phyloP scores from a whole-genome alignment of 2,113 vertebrate species.

The Cochlearius cochlearius region DNA sequence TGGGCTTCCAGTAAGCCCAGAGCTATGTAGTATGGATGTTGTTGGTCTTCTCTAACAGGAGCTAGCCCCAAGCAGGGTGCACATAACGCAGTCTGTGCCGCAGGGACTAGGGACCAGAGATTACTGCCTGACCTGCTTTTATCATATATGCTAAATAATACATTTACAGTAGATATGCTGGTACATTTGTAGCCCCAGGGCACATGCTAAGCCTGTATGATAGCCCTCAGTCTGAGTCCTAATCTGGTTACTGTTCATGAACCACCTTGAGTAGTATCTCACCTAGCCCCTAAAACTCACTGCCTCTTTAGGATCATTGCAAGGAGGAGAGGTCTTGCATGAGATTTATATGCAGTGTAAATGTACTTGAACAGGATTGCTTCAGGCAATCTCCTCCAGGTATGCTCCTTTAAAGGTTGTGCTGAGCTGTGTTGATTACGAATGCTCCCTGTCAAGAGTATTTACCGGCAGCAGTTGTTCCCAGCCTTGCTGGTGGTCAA shows the following conservation, averaged over 20 bases:
- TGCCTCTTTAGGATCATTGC: not conserved
- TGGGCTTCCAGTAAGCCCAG: not conserved
- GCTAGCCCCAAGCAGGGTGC: not conserved
- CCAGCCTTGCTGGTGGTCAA: not conserved
- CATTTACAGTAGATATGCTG: not conserved
- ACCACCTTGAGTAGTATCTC: not conserved
- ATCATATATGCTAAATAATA: not conserved
- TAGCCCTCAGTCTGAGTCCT: not conserved
- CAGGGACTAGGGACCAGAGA: not conserved
- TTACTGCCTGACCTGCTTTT: not conserved
- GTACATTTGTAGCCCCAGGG: not conserved
- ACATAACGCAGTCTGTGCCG: not conserved
- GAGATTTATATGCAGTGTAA: not conserved
- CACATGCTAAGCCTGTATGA: not conserved
- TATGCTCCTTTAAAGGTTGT: not conserved
- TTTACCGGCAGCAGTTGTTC: not conserved
- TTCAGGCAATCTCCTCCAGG: not conserved
- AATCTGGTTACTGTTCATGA: not conserved
- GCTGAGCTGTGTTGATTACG: not conserved
- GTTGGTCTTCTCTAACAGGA: not conserved
- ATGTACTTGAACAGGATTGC: not conserved
- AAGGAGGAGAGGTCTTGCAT: not conserved
- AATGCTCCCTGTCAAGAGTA: not conserved
- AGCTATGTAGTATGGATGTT: not conserved
- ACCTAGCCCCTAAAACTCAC: not conserved